Evolutionary conservation across 2,113 vertebrate genomes (phyloP).

Genomic region (Rhabdomys dilectus): DNA sequence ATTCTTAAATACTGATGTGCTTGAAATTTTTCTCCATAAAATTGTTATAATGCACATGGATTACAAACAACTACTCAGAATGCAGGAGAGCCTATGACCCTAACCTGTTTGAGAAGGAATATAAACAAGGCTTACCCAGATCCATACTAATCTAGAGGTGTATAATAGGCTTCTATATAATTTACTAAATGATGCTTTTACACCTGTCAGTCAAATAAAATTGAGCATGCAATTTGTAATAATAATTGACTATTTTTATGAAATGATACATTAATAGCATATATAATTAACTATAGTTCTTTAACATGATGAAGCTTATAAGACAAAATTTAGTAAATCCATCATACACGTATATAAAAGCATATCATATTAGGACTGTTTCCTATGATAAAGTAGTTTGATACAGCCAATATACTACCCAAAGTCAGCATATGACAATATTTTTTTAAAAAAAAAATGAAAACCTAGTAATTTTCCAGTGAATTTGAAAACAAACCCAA

Average conservation of each 20-base stretch:
- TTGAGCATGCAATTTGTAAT: slow-evolving; percentile 58
- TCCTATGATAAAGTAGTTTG: background rate
- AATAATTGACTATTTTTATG: slow-evolving; percentile 72
- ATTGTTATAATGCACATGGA: background rate
- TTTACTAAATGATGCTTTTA: slow-evolving; percentile 66
- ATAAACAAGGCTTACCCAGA: background rate
- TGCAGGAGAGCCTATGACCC: background rate
- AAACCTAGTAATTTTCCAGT: background rate
- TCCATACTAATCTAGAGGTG: background rate
- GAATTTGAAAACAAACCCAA: background rate
- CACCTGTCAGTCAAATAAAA: slow-evolving; percentile 65
- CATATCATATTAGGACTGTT: background rate
- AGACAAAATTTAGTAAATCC: slow-evolving; percentile 69
- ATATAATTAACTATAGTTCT: slow-evolving; percentile 73
- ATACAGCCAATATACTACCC: background rate
- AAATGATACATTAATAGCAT: slow-evolving; percentile 73
- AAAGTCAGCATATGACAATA: background rate
- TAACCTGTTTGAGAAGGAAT: background rate
- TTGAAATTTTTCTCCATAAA: background rate
- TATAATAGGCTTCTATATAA: slow-evolving; percentile 56
- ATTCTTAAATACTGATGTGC: background rate
- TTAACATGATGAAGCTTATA: slow-evolving; percentile 69
- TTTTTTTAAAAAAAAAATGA: background rate
- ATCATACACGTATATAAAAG: slow-evolving; percentile 15
- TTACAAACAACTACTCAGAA: background rate